Base-by-base conservation (phyloP, 2,797 vertebrate species). In the Hyperoplus lanceolatus region DNA sequence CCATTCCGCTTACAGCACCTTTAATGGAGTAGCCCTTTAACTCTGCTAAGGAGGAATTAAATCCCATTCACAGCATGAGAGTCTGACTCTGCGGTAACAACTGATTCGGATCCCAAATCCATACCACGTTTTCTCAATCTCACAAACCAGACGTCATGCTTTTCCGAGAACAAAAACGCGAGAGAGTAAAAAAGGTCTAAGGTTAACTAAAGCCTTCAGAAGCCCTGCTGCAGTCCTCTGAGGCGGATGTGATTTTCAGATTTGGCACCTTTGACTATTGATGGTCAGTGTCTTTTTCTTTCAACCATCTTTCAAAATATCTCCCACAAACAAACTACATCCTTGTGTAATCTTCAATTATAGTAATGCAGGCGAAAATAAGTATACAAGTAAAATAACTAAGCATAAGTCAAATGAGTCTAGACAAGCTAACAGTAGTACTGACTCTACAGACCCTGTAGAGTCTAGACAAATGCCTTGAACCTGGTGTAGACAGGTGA, bases 181-280 rank as follows among this genome's bases (percentile, higher is more conserved):
- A 49, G 42, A 49, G 56, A 49, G 15, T 11, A 5, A 6, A 56
- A 63, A 39, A 63, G 64, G 60, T 73, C 87, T 56, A n/a, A 76
- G 69, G 66, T 87, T 69, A 77, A 81, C 62, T 56, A 41, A 55
- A 42, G 41, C 29, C 42, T 64, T 73, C 53, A 56, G n/a, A 79
- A 62, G 36, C 53, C 8, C 16, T 1, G 0, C 43, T 29, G 29
- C 29, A 12, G 56, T 56, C n/a, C 75, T 39, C 45, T 8, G 13
- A 39, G 45, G 29, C 18, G 0, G n/a, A 63, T 51, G 54, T 53
- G 80, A 62, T 61, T 50, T 79, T 60, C 15, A 70, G n/a, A 29
- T 36, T 16, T 55, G 18, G 11, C 50, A 59, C 56, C 13, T 61
- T 46, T 9, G 29, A 29, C 29, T 29, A 48, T n/a, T n/a, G 8